Evolutionary conservation across 2,888 invertebrate genomes (phyloP).

Genomic region (Gortyna flavago): DNA sequence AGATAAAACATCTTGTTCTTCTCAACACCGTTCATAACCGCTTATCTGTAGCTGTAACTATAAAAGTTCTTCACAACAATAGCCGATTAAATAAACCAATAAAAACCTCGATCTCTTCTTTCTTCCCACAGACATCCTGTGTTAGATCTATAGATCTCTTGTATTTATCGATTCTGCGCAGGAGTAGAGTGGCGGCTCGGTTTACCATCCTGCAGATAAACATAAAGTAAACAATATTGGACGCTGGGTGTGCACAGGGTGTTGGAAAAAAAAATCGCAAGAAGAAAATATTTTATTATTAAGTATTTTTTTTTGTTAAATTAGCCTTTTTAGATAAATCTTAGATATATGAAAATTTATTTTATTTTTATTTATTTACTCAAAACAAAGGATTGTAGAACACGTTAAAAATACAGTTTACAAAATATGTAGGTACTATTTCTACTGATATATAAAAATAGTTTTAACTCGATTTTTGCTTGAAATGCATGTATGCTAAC

Average conservation of each 20-base stretch:
- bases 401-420: no score
- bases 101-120: constrained; percentile 60
- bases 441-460: no score
- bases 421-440: no score
- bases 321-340: neutral
- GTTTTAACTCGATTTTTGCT: neutral
- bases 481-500: neutral
- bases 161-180: constrained; percentile 71
- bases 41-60: no score
- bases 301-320: neutral
- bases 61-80: constrained; percentile 38
- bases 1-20: neutral
- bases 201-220: constrained; percentile 68
- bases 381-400: no score
- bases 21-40: no score
- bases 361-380: no score
- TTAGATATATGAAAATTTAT: no score
- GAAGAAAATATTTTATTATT: neutral
- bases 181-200: constrained; percentile 67
- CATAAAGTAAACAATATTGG: constrained; percentile 69
- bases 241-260: constrained; percentile 54
- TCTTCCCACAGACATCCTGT: constrained; percentile 68
- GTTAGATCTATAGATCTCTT: constrained; percentile 65
- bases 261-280: constrained; percentile 18
- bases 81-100: constrained; percentile 41